Evolutionary conservation across 2,797 vertebrate genomes (phyloP).

Genomic region (Cuniculus paca): DNA sequence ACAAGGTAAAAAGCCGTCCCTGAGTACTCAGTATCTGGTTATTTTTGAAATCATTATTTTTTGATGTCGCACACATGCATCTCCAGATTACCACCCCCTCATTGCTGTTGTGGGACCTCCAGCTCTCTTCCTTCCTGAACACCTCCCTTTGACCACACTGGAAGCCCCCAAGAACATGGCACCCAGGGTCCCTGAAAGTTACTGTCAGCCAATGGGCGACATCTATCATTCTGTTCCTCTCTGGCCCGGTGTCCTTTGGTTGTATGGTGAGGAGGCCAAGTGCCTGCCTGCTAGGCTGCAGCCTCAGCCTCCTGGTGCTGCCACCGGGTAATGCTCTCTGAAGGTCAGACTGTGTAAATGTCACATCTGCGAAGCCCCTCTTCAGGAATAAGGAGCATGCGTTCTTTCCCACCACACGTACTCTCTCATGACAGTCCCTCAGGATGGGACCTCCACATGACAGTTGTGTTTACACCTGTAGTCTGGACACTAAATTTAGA

Average conservation of each 20-base stretch:
- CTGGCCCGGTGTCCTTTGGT: not conserved
- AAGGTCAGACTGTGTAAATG: not conserved
- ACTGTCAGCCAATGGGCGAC: not conserved
- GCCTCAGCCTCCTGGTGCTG: not conserved
- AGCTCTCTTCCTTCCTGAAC: not conserved
- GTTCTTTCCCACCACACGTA: not conserved
- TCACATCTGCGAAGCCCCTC: not conserved
- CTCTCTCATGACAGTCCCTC: not conserved
- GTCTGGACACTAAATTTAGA: not conserved
- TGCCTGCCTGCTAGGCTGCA: not conserved
- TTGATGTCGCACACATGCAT: constrained; percentile 8
- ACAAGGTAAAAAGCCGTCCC: constrained; percentile 38
- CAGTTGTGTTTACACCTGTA: not conserved
- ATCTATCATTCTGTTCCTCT: not conserved
- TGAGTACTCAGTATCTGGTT: constrained; percentile 24
- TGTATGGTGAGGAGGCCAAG: not conserved
- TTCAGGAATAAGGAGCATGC: not conserved
- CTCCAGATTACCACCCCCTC: not conserved
- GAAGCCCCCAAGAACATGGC: not conserved
- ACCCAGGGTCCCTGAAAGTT: not conserved
- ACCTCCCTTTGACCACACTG: not conserved
- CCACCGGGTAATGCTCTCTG: not conserved
- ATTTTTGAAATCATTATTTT: constrained; percentile 36
- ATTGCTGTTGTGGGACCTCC: constrained; percentile 36
- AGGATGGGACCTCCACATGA: not conserved